Base-by-base conservation (phyloP, 2,113 vertebrate genomes). In the Hypomesus transpacificus region DNA sequence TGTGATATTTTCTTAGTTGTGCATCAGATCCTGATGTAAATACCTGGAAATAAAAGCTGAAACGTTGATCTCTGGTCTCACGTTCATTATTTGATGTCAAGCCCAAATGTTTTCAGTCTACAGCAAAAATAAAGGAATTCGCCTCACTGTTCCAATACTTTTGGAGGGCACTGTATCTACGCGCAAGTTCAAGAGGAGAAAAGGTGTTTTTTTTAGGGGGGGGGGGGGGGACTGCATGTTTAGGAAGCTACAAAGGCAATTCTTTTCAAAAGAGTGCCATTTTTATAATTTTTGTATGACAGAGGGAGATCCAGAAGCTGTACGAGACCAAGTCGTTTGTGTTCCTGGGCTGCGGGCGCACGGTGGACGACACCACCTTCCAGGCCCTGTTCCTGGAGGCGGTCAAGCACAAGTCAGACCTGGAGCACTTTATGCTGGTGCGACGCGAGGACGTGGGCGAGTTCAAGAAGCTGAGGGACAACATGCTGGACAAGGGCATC, bases 401-500 rank as follows among this genome's bases (percentile, higher is more conserved):
- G 0, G 95, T 98, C 79, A 97, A 98, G 76, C 95, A 96, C 91
- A 97, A 96, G 74, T 98, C 95, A 0, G 96, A 98, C 86, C 87
- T 97, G 78, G 96, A 98, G 75, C 96, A 98, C 82, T 98, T 98
- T 87, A 98, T 98, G 96, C 91, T 98, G 0, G 95, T 98, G 62
- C 92, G 96, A 61, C 92, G 95, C 28, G 96, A 96, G 76, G 95
- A 96, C 0, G 94, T 95, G 67, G 96, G 94, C 0, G 96, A 98
- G 78, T 98, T 98, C 85, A 96, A 96, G 89, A 96, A 97, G 85
- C 93, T 98, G 31, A 92, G 95, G 0, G 95, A 98, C 89, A 97
- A 98, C 90, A 96, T 98, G 96, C 89, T 98, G 80, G 96, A 98
- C 88, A 98, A 98, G 80, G 96, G 96, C 69, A 98, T 98, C 75